These are phyloP conservation scores for Metallyticus violacea DNA, from an alignment of 2,888 invertebrate species.

Conservation along the genomic window DNA sequence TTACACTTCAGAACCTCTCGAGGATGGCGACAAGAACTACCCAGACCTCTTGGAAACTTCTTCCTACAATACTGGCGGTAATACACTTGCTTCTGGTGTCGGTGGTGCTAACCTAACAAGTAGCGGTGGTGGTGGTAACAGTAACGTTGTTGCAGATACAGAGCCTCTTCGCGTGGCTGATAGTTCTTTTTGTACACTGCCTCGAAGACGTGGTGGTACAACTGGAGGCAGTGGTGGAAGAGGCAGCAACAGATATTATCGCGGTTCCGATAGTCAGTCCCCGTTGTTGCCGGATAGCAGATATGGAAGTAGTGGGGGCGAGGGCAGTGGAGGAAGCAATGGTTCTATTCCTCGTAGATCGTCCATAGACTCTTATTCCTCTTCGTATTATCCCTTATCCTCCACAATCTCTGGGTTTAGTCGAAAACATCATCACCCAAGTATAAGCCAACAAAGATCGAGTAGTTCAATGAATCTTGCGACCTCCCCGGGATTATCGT, in stretches of 20 bases:
- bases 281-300: conserved; percentile 68
- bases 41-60: conserved; percentile 54
- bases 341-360: conserved; percentile 49
- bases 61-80: conserved; percentile 15
- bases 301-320: conserved; percentile 69
- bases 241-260: conserved; percentile 18
- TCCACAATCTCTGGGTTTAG: conserved; percentile 33
- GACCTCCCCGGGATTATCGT: conserved; percentile 45
- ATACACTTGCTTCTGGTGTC: not conserved
- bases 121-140: conserved; percentile 46
- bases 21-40: conserved; percentile 50
- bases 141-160: conserved; percentile 40
- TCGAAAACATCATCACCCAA: conserved; percentile 39
- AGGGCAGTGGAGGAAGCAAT: conserved; percentile 54
- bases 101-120: not conserved
- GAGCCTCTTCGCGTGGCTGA: conserved; percentile 42
- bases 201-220: conserved; percentile 40
- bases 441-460: conserved; percentile 53
- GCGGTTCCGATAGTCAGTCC: conserved; percentile 65
- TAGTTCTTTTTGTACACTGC: conserved; percentile 65
- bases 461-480: conserved; percentile 70
- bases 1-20: conserved; percentile 40
- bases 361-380: conserved; percentile 49
- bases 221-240: conserved; percentile 13
- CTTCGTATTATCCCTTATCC: conserved; percentile 43